A percentile compares a stretch with the other conserved stretches of the same genome.
Evolutionary conservation across 2,797 vertebrate genomes (phyloP).

Genomic region (Dendrocincla fuliginosa): DNA sequence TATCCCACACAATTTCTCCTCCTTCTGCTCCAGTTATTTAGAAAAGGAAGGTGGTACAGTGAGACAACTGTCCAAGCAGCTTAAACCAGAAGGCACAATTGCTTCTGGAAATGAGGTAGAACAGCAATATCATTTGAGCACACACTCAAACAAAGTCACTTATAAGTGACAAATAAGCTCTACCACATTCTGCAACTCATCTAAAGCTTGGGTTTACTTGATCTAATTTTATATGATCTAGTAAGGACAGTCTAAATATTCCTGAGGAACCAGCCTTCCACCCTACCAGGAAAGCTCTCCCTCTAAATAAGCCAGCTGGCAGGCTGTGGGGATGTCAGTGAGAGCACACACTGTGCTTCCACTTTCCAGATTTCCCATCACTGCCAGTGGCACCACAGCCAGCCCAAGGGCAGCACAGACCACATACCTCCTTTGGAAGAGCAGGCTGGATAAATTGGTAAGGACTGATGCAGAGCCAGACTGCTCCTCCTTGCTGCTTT

Average conservation of each 20-base stretch:
- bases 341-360: not conserved
- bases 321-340: not conserved
- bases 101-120: not conserved
- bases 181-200: not conserved
- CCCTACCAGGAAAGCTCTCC: not conserved
- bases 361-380: fast-evolving
- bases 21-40: not conserved
- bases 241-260: not conserved
- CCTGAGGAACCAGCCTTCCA: not conserved
- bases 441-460: constrained; percentile 28
- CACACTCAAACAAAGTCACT: not conserved
- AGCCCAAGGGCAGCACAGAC: not conserved
- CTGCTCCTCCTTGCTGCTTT: constrained; percentile 62
- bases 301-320: not conserved
- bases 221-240: not conserved
- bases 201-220: not conserved
- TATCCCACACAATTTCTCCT: not conserved
- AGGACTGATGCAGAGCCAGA: constrained; percentile 29
- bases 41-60: not conserved
- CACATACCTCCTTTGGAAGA: constrained; percentile 74
- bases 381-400: not conserved
- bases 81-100: not conserved
- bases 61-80: not conserved
- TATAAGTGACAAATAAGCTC: not conserved
- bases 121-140: not conserved